Percentiles rank a stretch among this genome's conserved stretches.
Conservation (phyloP, 30 jellyfish, hydroid and myxozoan species). For the Rhopilema esculentum region DNA sequence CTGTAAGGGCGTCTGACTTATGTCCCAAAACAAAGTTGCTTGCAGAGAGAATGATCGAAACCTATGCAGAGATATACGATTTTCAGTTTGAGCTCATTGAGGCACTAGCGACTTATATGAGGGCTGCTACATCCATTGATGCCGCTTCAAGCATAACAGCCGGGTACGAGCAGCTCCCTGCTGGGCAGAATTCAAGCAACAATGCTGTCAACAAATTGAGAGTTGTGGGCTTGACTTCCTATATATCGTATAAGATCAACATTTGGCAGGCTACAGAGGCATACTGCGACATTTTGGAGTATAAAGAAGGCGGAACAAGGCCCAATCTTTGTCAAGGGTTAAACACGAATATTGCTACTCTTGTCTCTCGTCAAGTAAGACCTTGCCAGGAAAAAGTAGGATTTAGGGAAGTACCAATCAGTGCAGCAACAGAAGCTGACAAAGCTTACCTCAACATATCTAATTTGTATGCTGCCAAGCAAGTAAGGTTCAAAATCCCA, state of each 20-base stretch:
- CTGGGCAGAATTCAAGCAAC: constrained; percentile 4
- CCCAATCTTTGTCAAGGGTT: constrained; percentile 41
- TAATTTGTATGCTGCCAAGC: constrained; percentile 32
- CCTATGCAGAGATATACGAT: constrained; percentile 43
- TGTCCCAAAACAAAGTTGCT: constrained; percentile 50
- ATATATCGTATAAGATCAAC: constrained; percentile 31
- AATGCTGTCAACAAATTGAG: constrained; percentile 12
- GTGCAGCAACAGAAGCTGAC: not conserved
- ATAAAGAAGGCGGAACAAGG: constrained; percentile 53
- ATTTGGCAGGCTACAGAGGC: constrained; percentile 25
- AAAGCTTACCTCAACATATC: constrained; percentile 30
- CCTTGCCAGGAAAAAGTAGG: constrained; percentile 30
- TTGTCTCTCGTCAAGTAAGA: constrained; percentile 1
- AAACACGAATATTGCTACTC: not conserved
- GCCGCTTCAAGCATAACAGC: constrained; percentile 18
- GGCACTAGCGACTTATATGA: constrained; percentile 59
- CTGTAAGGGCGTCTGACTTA: constrained; percentile 20
- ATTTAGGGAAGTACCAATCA: constrained; percentile 49
- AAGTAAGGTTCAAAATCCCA: constrained; percentile 48
- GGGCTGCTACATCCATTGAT: constrained; percentile 38
- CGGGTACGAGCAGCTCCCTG: constrained; percentile 1
- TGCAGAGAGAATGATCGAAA: constrained; percentile 28
- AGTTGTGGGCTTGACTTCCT: constrained; percentile 21
- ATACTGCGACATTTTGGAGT: constrained; percentile 57
- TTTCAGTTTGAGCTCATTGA: constrained; percentile 74